These are phyloP conservation scores for Theonella swinhoei DNA, from an alignment of 37 sponge, comb jelly and placozoan species.

Conservation along the genomic window DNA sequence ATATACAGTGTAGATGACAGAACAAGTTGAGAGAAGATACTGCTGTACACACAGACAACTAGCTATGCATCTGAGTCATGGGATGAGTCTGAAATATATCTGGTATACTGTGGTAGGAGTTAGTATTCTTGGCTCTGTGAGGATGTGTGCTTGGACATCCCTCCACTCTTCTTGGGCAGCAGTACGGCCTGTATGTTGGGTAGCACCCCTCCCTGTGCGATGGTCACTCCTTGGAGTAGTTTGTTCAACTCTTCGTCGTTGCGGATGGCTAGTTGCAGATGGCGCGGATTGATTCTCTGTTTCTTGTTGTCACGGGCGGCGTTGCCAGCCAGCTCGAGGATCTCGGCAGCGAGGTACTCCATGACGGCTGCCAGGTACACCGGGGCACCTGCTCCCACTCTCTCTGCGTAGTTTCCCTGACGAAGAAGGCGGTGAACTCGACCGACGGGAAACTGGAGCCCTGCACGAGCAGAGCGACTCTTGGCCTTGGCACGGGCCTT, in stretches of 20 bases:
- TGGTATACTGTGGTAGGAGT: background rate
- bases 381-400: conserved; percentile 95
- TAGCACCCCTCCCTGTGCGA: conserved; percentile 95
- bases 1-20: too few relatives aligned
- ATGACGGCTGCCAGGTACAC: conserved; percentile 98
- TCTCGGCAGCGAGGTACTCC: conserved; percentile 97
- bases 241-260: conserved; percentile 99
- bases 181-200: conserved; percentile 97
- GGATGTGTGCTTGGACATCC: background rate
- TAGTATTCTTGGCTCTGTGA: conserved; percentile 17
- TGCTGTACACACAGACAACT: too few relatives aligned
- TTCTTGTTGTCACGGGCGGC: conserved; percentile 99
- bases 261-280: conserved; percentile 95
- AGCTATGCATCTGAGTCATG: too few relatives aligned
- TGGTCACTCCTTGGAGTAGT: conserved; percentile 92
- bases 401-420: conserved; percentile 85
- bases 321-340: conserved; percentile 98
- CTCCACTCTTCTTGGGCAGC: conserved; percentile 84
- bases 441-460: conserved; percentile 96
- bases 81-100: too few relatives aligned
- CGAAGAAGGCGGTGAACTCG: conserved; percentile 93
- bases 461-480: conserved; percentile 93
- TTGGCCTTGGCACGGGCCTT: conserved; percentile 90
- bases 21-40: too few relatives aligned
- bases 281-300: conserved; percentile 93